Evolutionary conservation across 2,888 invertebrate species (phyloP), one percentile per base, ranked within the genome.

Genomic region (Anthophora plumipes): DNA sequence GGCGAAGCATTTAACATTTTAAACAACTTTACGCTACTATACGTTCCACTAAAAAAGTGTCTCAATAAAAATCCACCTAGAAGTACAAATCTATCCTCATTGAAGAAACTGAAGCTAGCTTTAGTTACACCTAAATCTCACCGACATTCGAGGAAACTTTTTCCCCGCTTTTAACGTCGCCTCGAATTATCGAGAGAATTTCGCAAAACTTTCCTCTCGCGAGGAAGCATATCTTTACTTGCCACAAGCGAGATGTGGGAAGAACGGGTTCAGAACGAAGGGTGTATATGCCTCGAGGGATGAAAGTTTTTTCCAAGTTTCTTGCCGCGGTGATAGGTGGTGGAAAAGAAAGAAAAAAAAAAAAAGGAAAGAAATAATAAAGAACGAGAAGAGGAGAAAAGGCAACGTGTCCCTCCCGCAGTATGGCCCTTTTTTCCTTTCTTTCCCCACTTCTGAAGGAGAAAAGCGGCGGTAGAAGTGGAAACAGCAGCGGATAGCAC

Each of bases 401-500:
- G 55, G 73, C 66, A 61, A 63, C 59, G 60, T 68, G 69, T n/a
- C n/a, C n/a, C n/a, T 70, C 74, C 67, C 68, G 55, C 59, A 80
- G 83, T 85, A 43, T 86, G 87, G 89, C 86, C 85, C 87, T 88
- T 88, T 86, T 88, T 75, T 8, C 25, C n/a, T n/a, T n/a, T n/a
- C n/a, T n/a, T n/a, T n/a, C 1, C 67, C 76, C 71, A 63, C 76
- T 82, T 78, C 61, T 76, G 74, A 82, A 85, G 80, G 82, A 89
- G 87, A 67, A 88, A 83, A 87, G 82, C 87, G 82, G 83, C 77
- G 81, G 31, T 31, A 85, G 82, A 88, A 91, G 90, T 89, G 88
- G 90, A 89, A 90, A 92, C 85, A 86, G 85, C 84, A 80, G 80
- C 82, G 86, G 79, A 87, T 77, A 67, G 85, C 84, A 89, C 87